Evolutionary conservation across 2,888 invertebrate genomes (phyloP).

Genomic region (Ditylenchus weischeri): DNA sequence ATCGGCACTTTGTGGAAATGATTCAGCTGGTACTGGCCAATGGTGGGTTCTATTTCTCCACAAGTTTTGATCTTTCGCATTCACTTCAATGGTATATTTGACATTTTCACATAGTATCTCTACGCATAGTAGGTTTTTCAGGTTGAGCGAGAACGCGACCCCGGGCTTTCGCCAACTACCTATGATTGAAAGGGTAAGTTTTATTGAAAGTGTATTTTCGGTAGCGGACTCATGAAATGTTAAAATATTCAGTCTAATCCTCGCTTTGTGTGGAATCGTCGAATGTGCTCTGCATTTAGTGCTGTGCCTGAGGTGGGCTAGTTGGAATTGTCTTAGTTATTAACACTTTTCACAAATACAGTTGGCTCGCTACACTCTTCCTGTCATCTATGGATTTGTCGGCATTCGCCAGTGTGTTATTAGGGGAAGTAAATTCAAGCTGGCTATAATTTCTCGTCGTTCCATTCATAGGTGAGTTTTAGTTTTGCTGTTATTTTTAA

Average conservation of each 20-base stretch:
- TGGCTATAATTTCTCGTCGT: constrained; percentile 84
- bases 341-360: constrained; percentile 15
- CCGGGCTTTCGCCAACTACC: constrained; percentile 40
- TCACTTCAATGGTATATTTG: constrained; percentile 74
- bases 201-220: background rate
- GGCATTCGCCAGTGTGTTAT: constrained; percentile 77
- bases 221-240: background rate
- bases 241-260: constrained; percentile 12
- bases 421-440: constrained; percentile 77
- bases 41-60: constrained; percentile 87
- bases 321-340: background rate
- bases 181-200: constrained; percentile 42
- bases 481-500: constrained; percentile 57
- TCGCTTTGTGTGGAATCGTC: constrained; percentile 31
- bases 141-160: constrained; percentile 63
- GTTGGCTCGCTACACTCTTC: constrained; percentile 64
- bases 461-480: constrained; percentile 68
- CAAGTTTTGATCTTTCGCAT: constrained; percentile 87
- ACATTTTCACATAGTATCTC: background rate
- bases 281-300: constrained; percentile 17
- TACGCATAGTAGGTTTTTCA: background rate
- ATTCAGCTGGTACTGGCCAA: constrained; percentile 76
- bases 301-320: constrained; percentile 14
- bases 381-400: constrained; percentile 81
- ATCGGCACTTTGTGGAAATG: constrained; percentile 80